Percentiles rank a stretch among this genome's conserved stretches.
Evolutionary conservation across 2,888 invertebrate genomes (phyloP).

Genomic region (Abrostola triplasia): DNA sequence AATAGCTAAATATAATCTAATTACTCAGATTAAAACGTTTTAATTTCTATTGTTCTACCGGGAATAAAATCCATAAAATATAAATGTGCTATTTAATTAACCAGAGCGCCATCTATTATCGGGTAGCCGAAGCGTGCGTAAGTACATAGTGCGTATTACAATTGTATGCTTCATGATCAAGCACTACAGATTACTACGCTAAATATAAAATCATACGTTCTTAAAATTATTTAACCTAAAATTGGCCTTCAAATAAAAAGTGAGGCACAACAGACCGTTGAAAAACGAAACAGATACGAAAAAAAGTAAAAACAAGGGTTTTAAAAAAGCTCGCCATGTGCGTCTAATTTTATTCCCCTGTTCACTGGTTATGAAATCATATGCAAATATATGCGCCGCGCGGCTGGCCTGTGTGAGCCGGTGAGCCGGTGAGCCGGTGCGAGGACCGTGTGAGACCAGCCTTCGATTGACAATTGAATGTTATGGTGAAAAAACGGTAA

Average conservation of each 20-base stretch:
- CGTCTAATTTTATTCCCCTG: slow-evolving; percentile 87
- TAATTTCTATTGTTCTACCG: no score
- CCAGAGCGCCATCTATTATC: slow-evolving; percentile 72
- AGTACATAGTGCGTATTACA: not conserved
- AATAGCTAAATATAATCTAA: no score
- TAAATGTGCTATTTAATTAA: slow-evolving; percentile 24
- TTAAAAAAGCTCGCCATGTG: slow-evolving; percentile 80
- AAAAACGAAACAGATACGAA: slow-evolving; percentile 66
- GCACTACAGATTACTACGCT: not conserved
- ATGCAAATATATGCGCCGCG: slow-evolving; percentile 85
- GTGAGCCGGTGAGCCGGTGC: slow-evolving; percentile 62
- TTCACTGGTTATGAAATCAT: slow-evolving; percentile 87
- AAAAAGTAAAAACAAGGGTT: slow-evolving; percentile 81
- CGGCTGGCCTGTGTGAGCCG: slow-evolving; percentile 58
- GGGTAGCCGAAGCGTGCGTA: slow-evolving; percentile 68
- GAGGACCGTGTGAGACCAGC: slow-evolving; percentile 28
- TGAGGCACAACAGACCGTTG: slow-evolving; percentile 65
- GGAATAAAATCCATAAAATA: not conserved
- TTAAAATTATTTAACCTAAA: not conserved
- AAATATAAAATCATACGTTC: not conserved
- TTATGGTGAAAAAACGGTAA: slow-evolving; percentile 25
- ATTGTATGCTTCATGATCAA: not conserved
- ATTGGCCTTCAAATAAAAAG: slow-evolving; percentile 20
- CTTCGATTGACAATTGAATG: slow-evolving; percentile 50
- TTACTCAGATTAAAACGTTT: no score